These are phyloP conservation scores for Leucopsar rothschildi DNA, from an alignment of 2,113 vertebrate species.

Conservation along the genomic window DNA sequence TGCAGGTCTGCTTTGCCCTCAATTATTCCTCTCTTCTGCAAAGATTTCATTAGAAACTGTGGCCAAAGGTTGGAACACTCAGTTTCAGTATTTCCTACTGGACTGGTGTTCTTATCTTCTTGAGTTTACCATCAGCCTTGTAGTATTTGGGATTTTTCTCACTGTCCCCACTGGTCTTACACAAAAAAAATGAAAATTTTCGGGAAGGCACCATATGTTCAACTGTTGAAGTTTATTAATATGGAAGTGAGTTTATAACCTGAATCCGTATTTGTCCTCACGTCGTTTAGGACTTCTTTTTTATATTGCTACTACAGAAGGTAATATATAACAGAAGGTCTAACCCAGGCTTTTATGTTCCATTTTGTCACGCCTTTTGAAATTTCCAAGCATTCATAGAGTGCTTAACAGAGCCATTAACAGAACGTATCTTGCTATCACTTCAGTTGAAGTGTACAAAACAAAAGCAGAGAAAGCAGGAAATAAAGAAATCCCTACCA, in stretches of 20 bases:
- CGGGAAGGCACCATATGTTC: fast-evolving
- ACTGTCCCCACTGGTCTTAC: too few relatives aligned
- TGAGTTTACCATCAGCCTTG: neutral
- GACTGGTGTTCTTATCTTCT: neutral
- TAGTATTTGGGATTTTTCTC: neutral
- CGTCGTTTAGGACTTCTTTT: neutral
- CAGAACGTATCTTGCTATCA: neutral
- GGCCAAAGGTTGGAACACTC: neutral
- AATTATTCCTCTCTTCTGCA: neutral
- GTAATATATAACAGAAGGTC: neutral
- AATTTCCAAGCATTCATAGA: neutral
- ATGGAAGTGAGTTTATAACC: neutral
- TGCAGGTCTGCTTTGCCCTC: neutral
- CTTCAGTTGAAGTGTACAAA: neutral
- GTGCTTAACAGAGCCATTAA: fast-evolving
- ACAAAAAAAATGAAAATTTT: neutral
- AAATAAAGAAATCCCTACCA: neutral
- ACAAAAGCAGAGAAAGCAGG: neutral
- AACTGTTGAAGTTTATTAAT: neutral
- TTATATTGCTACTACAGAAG: neutral
- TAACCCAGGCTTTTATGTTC: neutral
- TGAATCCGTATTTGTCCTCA: neutral
- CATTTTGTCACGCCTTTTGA: neutral
- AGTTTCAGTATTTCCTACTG: neutral
- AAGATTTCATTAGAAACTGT: neutral